phyloP scores from a whole-genome alignment of 92 coral and sea anemone species.

The Galaxea fascicularis region DNA sequence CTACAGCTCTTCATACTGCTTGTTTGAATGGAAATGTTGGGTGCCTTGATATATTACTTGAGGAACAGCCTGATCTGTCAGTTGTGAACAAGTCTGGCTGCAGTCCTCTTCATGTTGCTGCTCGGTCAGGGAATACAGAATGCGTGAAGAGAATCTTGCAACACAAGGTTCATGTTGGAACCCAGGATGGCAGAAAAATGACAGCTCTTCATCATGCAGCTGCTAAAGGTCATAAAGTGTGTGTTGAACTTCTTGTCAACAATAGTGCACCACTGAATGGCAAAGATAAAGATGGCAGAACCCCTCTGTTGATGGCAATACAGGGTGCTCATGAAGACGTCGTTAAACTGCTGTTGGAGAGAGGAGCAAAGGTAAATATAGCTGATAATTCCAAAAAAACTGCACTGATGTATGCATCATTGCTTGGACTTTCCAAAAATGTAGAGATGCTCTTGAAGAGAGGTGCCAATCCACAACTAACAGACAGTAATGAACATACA shows the following conservation, averaged over 20 bases:
- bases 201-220: conserved; percentile 99
- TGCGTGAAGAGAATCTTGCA: conserved; percentile 72
- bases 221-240: conserved; percentile 85
- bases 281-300: conserved; percentile 96
- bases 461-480: conserved; percentile 91
- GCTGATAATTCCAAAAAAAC: conserved; percentile 95
- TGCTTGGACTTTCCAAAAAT: conserved; percentile 82
- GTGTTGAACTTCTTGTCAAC: conserved; percentile 77
- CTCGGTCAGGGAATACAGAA: conserved; percentile 77
- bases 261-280: conserved; percentile 79
- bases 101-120: conserved; percentile 84
- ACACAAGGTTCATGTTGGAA: conserved; percentile 74
- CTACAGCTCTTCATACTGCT: conserved; percentile 87
- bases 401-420: conserved; percentile 93
- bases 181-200: conserved; percentile 91
- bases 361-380: conserved; percentile 94
- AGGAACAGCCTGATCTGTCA: conserved; percentile 82
- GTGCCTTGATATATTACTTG: conserved; percentile 83
- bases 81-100: conserved; percentile 89
- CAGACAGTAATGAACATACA: conserved; percentile 90
- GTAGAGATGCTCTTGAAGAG: conserved; percentile 82
- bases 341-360: conserved; percentile 82
- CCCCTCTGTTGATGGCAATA: conserved; percentile 91
- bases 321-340: conserved; percentile 92
- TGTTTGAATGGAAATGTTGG: conserved; percentile 83